Evolutionary conservation across 2,797 vertebrate genomes (phyloP), one percentile per base, ranked within the genome.

Genomic region (Ptychobarbus kaznakovi): DNA sequence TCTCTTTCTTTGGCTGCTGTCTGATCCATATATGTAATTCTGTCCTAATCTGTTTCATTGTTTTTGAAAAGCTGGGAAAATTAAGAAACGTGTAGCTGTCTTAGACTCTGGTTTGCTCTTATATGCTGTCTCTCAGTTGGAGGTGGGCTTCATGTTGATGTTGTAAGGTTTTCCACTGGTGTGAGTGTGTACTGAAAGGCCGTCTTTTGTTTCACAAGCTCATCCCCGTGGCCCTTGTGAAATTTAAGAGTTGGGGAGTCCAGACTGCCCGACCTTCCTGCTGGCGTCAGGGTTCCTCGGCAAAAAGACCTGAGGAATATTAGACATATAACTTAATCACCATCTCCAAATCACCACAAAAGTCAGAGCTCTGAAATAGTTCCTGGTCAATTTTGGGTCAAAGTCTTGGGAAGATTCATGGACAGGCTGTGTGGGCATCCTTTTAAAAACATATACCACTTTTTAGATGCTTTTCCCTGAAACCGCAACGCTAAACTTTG

Each of bases 201-300:
- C 56, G 86, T 91, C 86, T 92, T 92, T 89, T 88, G 88, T 93
- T 94, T 94, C 93, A 92, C 91, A 22, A 83, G 90, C 90, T 90
- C 92, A 86, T 94, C 93, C 90, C 90, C 87, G 35, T 75, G 86
- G 89, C 89, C 89, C 92, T 91, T 63, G 86, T 93, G 94, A 95
- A 94, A 95, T 90, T 81, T 87, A 91, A 93, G 91, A 92, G 87
- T 79, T 83, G 77, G 84, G 86, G 75, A 42, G 90, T 90, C 87
- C 90, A 90, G 91, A 93, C 89, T 80, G 77, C 83, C 28, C 81
- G 83, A 84, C 85, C 90, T 91, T 86, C 91, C 90, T 86, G 65
- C 88, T 88, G 91, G 92, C 91, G 86, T 92, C 92, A 86, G 87
- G 82, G 87, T 90, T 90, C 90, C 87, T 51, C 87, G 87, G 70